phyloP scores from a whole-genome alignment of 2,113 vertebrate genomes.

The Vulpes vulpes region DNA sequence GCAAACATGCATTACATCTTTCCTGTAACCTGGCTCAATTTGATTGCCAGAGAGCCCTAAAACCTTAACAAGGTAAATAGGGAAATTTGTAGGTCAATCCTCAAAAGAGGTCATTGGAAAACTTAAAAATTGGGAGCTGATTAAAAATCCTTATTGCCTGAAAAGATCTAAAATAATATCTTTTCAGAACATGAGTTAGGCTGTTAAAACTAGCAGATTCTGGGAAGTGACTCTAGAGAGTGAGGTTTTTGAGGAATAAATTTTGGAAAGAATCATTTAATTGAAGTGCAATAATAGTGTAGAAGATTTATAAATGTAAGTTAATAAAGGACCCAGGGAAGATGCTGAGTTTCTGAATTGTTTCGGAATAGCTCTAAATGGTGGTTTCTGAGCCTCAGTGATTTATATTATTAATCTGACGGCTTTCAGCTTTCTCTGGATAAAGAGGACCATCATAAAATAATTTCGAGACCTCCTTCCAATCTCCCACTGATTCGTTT shows the following conservation, averaged over 20 bases:
- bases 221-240: constrained; percentile 24
- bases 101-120: not conserved
- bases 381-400: constrained; percentile 46
- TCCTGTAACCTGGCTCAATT: not conserved
- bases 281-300: not conserved
- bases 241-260: not conserved
- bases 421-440: constrained; percentile 37
- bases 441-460: constrained; percentile 17
- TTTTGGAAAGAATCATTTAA: constrained; percentile 53
- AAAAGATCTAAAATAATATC: constrained; percentile 43
- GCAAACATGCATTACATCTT: not conserved
- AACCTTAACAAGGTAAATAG: not conserved
- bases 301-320: constrained; percentile 50
- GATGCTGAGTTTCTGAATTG: constrained; percentile 43
- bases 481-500: not conserved
- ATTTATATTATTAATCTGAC: constrained; percentile 52
- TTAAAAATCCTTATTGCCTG: constrained; percentile 6
- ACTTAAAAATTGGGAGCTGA: constrained; percentile 39
- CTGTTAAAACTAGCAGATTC: constrained; percentile 4
- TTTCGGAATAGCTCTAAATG: constrained; percentile 65
- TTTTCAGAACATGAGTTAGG: constrained; percentile 4
- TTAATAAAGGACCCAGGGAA: constrained; percentile 15
- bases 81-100: not conserved
- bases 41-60: not conserved
- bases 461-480: not conserved